A percentile compares a stretch with the other conserved stretches of the same genome.
Conservation (phyloP, 2,888 invertebrate species). For the Eupeodes luniger region DNA sequence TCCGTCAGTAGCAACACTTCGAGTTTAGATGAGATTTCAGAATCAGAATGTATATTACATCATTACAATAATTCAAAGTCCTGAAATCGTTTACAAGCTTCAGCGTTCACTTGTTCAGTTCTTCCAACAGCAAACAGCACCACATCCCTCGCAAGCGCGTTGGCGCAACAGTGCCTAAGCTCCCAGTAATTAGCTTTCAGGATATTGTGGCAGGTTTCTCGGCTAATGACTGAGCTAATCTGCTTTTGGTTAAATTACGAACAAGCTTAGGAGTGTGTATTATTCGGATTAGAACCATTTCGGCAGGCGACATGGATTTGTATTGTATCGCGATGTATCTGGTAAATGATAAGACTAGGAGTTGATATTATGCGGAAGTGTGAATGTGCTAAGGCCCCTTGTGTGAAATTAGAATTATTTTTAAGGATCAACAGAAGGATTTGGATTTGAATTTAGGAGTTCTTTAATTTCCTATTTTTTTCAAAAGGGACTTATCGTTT, state of each 20-base stretch:
- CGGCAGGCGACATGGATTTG: slow-evolving; percentile 42
- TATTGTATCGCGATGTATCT: slow-evolving; percentile 8
- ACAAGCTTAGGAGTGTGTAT: slow-evolving; percentile 63
- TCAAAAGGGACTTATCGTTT: background rate
- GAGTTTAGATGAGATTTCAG: slow-evolving; percentile 48
- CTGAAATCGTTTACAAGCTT: background rate
- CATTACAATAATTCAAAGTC: slow-evolving; percentile 21
- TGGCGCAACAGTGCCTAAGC: slow-evolving; percentile 58
- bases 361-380: slow-evolving; percentile 9
- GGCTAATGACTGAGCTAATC: slow-evolving; percentile 65
- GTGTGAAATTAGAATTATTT: slow-evolving; percentile 52
- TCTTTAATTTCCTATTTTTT: background rate
- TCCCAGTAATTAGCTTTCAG: slow-evolving; percentile 58
- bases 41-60: slow-evolving; percentile 47
- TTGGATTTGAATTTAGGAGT: slow-evolving; percentile 6
- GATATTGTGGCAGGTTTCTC: slow-evolving; percentile 56
- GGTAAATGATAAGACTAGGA: background rate
- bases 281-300: slow-evolving; percentile 69
- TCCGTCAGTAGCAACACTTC: background rate
- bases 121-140: background rate
- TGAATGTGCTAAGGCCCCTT: background rate
- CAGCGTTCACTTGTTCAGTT: too few species aligned
- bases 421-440: slow-evolving; percentile 43
- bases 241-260: slow-evolving; percentile 65
- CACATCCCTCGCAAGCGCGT: slow-evolving; percentile 12